Evolutionary conservation across 2,113 vertebrate species (phyloP).

Genomic region (Sylvilagus bachmani): DNA sequence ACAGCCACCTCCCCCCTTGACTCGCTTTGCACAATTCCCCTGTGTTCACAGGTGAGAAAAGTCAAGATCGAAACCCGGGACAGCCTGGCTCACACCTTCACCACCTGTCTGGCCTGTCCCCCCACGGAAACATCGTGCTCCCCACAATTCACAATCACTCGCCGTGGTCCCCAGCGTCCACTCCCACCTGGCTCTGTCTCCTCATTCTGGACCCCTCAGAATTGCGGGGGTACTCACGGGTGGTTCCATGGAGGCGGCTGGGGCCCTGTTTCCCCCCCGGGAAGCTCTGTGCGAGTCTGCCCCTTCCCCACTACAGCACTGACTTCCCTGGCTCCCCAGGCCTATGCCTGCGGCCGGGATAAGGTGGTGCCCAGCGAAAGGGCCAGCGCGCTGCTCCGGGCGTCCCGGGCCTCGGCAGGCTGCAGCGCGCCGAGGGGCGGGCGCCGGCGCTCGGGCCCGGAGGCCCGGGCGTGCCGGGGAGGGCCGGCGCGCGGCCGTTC

Average conservation of each 20-base stretch:
- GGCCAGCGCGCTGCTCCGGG: neutral
- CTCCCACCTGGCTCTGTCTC: neutral
- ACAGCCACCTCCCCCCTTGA: neutral
- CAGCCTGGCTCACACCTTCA: neutral
- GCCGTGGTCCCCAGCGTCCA: neutral
- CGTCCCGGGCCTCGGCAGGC: neutral
- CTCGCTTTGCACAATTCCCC: neutral
- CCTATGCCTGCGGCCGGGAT: neutral
- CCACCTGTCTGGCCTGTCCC: neutral
- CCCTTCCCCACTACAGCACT: neutral
- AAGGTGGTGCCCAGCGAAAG: neutral
- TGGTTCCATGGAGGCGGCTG: neutral
- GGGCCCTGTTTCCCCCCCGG: neutral
- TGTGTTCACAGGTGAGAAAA: neutral
- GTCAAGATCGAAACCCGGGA: neutral
- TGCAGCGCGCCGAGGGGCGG: neutral
- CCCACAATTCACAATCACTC: neutral
- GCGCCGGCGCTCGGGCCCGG: neutral
- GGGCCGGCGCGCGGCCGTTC: slow-evolving; percentile 23
- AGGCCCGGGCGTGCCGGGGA: neutral
- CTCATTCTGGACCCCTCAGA: neutral
- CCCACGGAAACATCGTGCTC: neutral
- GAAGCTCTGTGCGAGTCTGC: neutral
- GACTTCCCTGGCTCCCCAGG: neutral
- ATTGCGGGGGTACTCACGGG: neutral